Base-by-base conservation (phyloP, 2,113 vertebrate species). In the Dipodomys spectabilis region DNA sequence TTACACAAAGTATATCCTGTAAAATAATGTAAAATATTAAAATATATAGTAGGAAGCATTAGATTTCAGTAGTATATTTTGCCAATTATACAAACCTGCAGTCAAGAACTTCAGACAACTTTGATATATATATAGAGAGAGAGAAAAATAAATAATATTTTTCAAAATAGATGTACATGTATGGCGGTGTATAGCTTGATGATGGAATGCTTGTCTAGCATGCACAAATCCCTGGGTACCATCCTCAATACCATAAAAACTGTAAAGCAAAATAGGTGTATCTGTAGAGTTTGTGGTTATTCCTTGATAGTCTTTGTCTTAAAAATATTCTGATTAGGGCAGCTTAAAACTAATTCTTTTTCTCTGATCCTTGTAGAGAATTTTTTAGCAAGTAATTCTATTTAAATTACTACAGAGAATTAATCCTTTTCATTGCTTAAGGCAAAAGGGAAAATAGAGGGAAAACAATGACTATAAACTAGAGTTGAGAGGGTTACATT, bases 331-430 rank as follows among this genome's bases (percentile, higher is more conserved):
- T 98, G 97, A 98, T 98, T 98, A 98, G 96, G 97, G 97, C 94
- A 97, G 97, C 98, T 98, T 98, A 98, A 98, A 98, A 97, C 96
- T 98, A 99, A 99, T 99, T 98, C 98, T 74, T 95, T 98, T 98
- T 98, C 98, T 98, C 98, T 98, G 98, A 99, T 99, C 98, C 98
- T 98, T 97, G 97, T 97, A 98, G 97, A 98, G 96, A 95, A 98
- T 98, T 98, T 57, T 96, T 97, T 97, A 98, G 96, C 97, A 97
- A 98, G 98, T 98, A 98, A 98, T 98, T 98, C 96, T 98, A 98
- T 99, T 99, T 98, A 99, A 99, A 99, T 99, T 98, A 98, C 97
- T 98, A 97, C 95, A 98, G 96, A 98, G 97, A 98, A 98, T 98
- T 99, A 99, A 99, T 99, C 98, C 98, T 98, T 98, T 98, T 97